Evolutionary conservation across 1,140 invertebrate genomes (phyloP), one percentile per base, ranked within the genome.

Genomic region (Drosophila melanica): DNA sequence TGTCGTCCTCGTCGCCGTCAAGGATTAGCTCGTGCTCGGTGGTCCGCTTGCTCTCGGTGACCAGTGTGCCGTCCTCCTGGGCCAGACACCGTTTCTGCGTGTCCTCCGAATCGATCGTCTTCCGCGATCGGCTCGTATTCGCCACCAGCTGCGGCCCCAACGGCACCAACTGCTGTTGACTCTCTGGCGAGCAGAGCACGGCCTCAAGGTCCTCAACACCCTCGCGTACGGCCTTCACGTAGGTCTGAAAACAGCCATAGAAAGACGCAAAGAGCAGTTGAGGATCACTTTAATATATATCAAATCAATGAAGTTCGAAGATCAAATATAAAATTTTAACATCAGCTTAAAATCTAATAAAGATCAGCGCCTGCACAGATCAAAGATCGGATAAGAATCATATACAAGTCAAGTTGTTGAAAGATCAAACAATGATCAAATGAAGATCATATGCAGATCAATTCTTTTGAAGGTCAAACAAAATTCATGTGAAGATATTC

Each of bases 31-130:
- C 96, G 93, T 97, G 96, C 92, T 98, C 96, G 68, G 95, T 95
- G 37, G 95, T 96, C 45, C 94, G 94, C 71, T 94, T 94, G 27
- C 94, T 96, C 93, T 98, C 97, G 1, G 97, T 98, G 65, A 97
- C 94, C 58, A 98, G 94, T 71, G 96, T 95, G 11, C 97, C 97
- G 92, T 97, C 96, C 27, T 95, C 93, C 75, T 95, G 94, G 14
- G 95, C 90, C 53, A 95, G 93, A 72, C 94, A 94, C 50, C 94
- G 92, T 79, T 95, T 94, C 59, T 93, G 92, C 41, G 95, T 96
- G 73, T 97, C 96, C 93, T 97, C 96, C 51, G 96, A 97, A 92
- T 97, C 96, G 77, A 96, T 94, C 33, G 95, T 95, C 90, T 96
- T 96, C 70, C 95, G 95, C 63, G 95, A 95, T 71, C 95, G 95